Conservation (phyloP, 2,113 vertebrate species). For the Probosciger aterrimus region DNA sequence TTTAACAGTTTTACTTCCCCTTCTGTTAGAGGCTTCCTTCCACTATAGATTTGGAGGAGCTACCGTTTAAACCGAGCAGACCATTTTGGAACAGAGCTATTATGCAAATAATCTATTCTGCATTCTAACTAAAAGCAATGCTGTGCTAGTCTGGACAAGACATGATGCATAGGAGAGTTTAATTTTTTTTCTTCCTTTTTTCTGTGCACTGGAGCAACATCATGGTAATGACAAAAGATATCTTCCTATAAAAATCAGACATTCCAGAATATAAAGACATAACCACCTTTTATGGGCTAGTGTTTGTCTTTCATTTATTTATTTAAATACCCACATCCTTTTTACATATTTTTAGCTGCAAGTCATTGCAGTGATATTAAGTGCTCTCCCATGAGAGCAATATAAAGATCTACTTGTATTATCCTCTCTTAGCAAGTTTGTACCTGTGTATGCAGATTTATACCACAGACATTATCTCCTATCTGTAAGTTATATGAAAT, state of each 20-base stretch:
- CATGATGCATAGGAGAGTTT: background rate
- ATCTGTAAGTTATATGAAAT: slow-evolving; percentile 25
- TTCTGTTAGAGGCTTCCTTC: slow-evolving; percentile 10
- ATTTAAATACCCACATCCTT: background rate
- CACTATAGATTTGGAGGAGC: background rate
- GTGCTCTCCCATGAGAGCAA: background rate
- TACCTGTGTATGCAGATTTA: slow-evolving; percentile 16
- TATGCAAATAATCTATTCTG: slow-evolving; percentile 23
- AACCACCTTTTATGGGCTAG: background rate
- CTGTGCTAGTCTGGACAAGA: slow-evolving; percentile 34
- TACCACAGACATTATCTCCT: background rate
- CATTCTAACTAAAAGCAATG: slow-evolving; percentile 17
- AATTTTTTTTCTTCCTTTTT: background rate
- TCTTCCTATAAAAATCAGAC: background rate
- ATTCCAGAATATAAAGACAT: background rate
- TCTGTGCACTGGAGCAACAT: background rate
- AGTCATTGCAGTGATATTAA: slow-evolving; percentile 42
- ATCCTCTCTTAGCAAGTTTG: background rate
- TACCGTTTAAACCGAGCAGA: slow-evolving; percentile 4
- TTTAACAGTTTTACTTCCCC: slow-evolving; percentile 29
- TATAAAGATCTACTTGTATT: background rate
- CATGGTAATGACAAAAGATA: background rate
- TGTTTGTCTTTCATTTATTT: background rate
- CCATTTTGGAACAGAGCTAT: slow-evolving; percentile 31
- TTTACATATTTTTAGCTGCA: slow-evolving; percentile 18